Evolutionary conservation across 2,797 vertebrate genomes (phyloP).

Genomic region (Gobio occitaniae): DNA sequence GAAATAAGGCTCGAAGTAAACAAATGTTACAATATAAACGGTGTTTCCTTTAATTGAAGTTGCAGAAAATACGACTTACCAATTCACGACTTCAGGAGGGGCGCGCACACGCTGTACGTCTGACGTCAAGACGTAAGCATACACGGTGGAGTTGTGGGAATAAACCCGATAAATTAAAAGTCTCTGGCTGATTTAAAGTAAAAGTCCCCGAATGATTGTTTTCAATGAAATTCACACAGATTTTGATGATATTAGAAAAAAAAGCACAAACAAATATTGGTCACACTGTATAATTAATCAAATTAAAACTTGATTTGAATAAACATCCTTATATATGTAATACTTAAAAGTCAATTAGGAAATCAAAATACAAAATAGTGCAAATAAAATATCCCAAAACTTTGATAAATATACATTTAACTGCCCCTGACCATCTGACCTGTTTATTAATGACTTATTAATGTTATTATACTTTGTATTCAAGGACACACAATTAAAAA

Average conservation of each 20-base stretch:
- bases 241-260: neutral
- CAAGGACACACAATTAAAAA: neutral
- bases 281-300: neutral
- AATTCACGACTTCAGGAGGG: neutral
- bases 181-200: neutral
- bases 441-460: neutral
- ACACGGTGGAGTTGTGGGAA: conserved; percentile 20
- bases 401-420: neutral
- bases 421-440: neutral
- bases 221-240: neutral
- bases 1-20: neutral
- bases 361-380: neutral
- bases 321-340: neutral
- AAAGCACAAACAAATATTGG: neutral
- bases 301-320: neutral
- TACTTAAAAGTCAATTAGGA: neutral
- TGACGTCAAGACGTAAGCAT: conserved; percentile 27
- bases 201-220: neutral
- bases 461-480: neutral
- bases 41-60: neutral
- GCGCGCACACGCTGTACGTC: neutral
- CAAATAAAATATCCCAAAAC: neutral
- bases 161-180: conserved; percentile 33
- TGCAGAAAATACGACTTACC: conserved; percentile 37
- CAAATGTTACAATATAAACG: neutral